Evolutionary conservation across 2,888 invertebrate genomes (phyloP), one percentile per base, ranked within the genome.

Genomic region (Caprella mutica): DNA sequence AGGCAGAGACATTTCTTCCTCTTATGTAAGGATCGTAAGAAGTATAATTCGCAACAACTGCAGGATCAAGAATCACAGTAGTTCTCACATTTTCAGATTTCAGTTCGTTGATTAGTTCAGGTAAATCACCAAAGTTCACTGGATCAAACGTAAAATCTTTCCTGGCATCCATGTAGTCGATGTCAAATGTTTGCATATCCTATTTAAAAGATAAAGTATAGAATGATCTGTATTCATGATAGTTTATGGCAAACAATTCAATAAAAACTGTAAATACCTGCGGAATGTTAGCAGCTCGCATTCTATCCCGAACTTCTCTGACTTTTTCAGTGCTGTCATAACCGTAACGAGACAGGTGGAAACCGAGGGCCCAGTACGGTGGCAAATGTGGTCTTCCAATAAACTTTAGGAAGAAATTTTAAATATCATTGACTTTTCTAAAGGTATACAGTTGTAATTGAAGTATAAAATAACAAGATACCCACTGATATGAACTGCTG

Each of bases 331-430:
- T 69, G 23, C 78, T 77, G 54, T 78, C 77, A 69, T 86, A 86
- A 21, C 83, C 81, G 69, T 52, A 84, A 79, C 82, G 80, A 5
- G 59, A 61, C 27, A 65, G 55, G 40, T 65, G 65, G 44, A 65
- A 65, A 14, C 65, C 65, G 1, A 65, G 53, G 1, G 83, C 77
- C 91, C 91, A 92, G 70, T 86, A 88, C 0, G 91, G 88, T 1
- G 90, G 90, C 78, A 91, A 77, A 69, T 80, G 79, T 0, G 90
- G 87, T 59, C 79, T 75, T 0, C 89, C 89, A 12, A 90, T 77
- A 4, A 85, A 69, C 58, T 77, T 77, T 0, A 83, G 79, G 69
- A 48, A 43, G n/a, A n/a, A n/a, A n/a, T n/a, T n/a, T n/a, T n/a
- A n/a, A n/a, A n/a, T n/a, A n/a, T n/a, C n/a, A n/a, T n/a, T n/a